A percentile compares a stretch with the other conserved stretches of the same genome.
phyloP scores from a whole-genome alignment of 2,797 vertebrate genomes.

The Eulemur mongoz region DNA sequence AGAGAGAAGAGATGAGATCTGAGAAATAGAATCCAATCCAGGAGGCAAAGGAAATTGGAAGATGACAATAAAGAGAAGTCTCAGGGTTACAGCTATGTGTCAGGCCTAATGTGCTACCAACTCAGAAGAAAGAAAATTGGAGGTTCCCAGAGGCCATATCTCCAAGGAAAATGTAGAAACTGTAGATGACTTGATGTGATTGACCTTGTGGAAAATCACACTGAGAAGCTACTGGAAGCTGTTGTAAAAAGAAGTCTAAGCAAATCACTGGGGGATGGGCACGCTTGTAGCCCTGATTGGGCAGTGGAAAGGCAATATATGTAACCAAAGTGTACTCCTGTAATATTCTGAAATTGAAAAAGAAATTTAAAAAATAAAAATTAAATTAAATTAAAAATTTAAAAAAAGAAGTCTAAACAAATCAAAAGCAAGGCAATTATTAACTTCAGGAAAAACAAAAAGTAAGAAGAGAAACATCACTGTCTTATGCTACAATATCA shows the following conservation, averaged over 20 bases:
- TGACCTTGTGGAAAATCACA: background rate
- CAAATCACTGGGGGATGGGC: background rate
- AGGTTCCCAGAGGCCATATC: background rate
- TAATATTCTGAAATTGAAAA: too few relatives aligned
- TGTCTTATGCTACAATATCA: background rate
- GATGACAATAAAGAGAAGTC: background rate
- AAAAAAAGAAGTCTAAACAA: background rate
- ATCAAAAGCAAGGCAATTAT: slow-evolving; percentile 31
- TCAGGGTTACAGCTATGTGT: background rate
- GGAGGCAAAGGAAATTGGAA: background rate
- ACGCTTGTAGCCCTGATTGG: too few relatives aligned
- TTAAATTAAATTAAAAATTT: too few relatives aligned
- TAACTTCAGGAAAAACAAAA: slow-evolving; percentile 27
- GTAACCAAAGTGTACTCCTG: too few relatives aligned
- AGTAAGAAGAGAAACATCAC: slow-evolving; percentile 6
- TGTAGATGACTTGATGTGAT: background rate
- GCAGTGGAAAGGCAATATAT: too few relatives aligned
- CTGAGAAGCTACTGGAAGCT: background rate
- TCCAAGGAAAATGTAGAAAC: background rate
- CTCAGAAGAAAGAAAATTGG: background rate
- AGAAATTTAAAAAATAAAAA: too few relatives aligned
- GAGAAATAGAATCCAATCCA: background rate
- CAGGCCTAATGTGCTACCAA: background rate
- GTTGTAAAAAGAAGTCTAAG: slow-evolving; percentile 15
- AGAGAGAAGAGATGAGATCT: background rate